phyloP scores from a whole-genome alignment of 2,797 vertebrate species.

The Potorous gilbertii region DNA sequence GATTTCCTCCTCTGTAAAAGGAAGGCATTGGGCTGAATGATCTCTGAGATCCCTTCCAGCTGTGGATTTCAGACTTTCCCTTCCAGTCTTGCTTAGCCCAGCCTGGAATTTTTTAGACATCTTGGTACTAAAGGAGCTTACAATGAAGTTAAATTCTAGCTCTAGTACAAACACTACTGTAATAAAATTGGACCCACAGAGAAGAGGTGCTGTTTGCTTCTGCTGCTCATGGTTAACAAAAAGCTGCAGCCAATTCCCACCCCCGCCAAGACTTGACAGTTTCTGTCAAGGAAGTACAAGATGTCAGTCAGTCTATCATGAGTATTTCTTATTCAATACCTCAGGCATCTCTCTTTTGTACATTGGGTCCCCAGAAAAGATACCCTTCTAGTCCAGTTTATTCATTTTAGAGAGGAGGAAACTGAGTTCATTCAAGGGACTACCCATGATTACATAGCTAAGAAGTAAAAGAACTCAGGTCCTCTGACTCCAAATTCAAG shows the following conservation, averaged over 20 bases:
- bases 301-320: neutral
- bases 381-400: neutral
- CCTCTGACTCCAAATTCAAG: neutral
- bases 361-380: neutral
- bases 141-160: neutral
- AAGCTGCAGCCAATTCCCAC: neutral
- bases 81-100: neutral
- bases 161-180: neutral
- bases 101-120: neutral
- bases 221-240: neutral
- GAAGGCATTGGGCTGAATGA: neutral
- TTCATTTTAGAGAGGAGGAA: neutral
- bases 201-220: neutral
- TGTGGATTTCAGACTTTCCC: neutral
- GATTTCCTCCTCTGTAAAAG: neutral
- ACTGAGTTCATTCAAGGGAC: neutral
- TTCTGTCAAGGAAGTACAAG: neutral
- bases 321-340: neutral
- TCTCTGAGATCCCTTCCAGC: neutral
- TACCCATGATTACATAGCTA: neutral
- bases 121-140: neutral
- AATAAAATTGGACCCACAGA: neutral
- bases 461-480: neutral
- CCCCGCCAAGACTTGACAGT: neutral
- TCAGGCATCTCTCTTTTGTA: neutral